A percentile compares a stretch with the other conserved stretches of the same genome.
Evolutionary conservation across 2,888 invertebrate species (phyloP).

Genomic region (Chloromyia formosa): DNA sequence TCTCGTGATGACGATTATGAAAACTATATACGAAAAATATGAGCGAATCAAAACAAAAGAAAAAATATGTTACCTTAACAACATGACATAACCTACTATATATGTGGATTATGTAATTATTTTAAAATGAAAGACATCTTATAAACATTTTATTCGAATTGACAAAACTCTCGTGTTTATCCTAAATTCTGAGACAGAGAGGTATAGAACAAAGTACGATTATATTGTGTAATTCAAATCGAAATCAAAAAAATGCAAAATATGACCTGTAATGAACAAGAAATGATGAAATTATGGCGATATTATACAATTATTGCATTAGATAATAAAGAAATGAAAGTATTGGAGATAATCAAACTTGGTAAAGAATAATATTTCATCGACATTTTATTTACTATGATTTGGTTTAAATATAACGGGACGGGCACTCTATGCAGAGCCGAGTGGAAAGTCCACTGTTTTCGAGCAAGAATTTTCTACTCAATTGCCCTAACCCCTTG

Average conservation of each 20-base stretch:
- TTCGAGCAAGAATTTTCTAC: no score
- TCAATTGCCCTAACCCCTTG: no score
- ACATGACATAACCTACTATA: background rate
- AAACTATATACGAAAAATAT: no score
- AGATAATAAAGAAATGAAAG: conserved; percentile 9
- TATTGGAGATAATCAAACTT: conserved; percentile 26
- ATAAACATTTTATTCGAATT: conserved; percentile 25
- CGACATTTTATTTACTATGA: conserved; percentile 25
- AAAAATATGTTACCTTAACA: background rate
- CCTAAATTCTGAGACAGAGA: background rate
- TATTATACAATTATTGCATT: conserved; percentile 35
- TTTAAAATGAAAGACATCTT: background rate
- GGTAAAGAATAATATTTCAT: background rate
- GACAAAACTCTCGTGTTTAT: conserved; percentile 18
- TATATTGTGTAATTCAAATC: background rate
- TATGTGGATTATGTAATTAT: background rate
- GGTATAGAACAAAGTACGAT: background rate
- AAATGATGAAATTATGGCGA: conserved; percentile 23
- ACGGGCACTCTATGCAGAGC: no score
- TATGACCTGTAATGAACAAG: background rate
- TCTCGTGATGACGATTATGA: no score
- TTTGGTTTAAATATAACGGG: no score
- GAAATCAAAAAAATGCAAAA: background rate
- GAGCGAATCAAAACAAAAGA: conserved; percentile 7
- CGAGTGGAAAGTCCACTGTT: no score